Percentiles rank a stretch among this genome's conserved stretches.
These are phyloP conservation scores for Gracilinanus agilis DNA, from an alignment of 2,113 vertebrate genomes.

Conservation along the genomic window DNA sequence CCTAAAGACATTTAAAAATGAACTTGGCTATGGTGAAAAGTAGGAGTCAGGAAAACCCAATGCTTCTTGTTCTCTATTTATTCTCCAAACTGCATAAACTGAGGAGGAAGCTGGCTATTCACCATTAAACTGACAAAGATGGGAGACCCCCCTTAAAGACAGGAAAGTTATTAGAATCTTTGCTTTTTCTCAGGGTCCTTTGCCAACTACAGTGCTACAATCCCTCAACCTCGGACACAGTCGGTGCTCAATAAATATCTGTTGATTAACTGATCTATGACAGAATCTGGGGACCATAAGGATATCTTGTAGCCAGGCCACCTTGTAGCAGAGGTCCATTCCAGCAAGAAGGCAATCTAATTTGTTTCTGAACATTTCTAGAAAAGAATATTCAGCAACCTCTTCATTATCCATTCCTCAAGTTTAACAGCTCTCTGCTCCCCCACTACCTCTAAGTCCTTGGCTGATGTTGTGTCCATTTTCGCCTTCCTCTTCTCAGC, in stretches of 20 bases:
- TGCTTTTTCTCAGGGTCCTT: background rate
- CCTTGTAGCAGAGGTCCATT: background rate
- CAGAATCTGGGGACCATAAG: background rate
- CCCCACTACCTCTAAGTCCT: background rate
- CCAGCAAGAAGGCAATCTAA: background rate
- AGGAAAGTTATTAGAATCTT: background rate
- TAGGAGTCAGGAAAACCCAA: background rate
- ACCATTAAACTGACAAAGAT: background rate
- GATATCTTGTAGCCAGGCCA: background rate
- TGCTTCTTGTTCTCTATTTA: background rate
- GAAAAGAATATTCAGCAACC: background rate
- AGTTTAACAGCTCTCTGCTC: background rate
- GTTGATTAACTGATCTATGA: background rate
- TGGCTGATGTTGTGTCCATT: background rate
- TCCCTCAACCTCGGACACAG: background rate
- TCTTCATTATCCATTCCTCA: background rate
- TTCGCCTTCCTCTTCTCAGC: background rate
- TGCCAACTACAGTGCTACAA: background rate
- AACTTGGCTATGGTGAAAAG: background rate
- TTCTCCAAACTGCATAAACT: background rate
- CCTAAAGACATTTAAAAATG: conserved; percentile 28
- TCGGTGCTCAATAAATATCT: background rate
- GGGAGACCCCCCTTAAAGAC: background rate
- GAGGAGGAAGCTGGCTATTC: background rate
- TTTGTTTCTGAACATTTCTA: background rate